Evolutionary conservation across 2,888 invertebrate genomes (phyloP).

Genomic region (Zygaena filipendulae): DNA sequence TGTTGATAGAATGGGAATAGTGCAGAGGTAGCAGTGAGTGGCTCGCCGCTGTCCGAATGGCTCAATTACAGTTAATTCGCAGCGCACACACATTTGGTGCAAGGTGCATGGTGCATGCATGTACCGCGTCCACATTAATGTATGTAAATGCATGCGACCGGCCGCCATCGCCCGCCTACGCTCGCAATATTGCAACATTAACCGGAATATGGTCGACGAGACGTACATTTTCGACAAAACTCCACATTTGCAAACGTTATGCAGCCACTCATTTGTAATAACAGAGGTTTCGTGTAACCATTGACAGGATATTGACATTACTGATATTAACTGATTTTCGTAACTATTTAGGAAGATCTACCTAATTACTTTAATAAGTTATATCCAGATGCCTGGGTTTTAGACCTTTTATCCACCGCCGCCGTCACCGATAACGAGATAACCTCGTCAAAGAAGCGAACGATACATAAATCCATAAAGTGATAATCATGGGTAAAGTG

Average conservation of each 20-base stretch:
- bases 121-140: constrained; percentile 60
- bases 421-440: too few species aligned
- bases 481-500: too few species aligned
- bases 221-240: constrained; percentile 59
- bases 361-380: too few species aligned
- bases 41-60: too few species aligned
- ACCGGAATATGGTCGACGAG: constrained; percentile 59
- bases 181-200: constrained; percentile 66
- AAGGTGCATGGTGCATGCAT: constrained; percentile 54
- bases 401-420: too few species aligned
- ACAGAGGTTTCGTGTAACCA: constrained; percentile 29
- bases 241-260: constrained; percentile 53
- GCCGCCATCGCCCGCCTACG: constrained; percentile 51
- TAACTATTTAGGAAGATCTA: too few species aligned
- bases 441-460: too few species aligned
- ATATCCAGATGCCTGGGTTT: too few species aligned
- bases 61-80: constrained; percentile 69
- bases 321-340: too few species aligned
- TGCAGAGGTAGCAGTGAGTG: too few species aligned
- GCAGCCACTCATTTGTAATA: constrained; percentile 39
- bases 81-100: constrained; percentile 62
- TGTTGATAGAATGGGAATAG: too few species aligned
- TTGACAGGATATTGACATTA: constrained; percentile 18
- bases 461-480: too few species aligned
- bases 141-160: constrained; percentile 67